Base-by-base conservation (phyloP, 1,140 invertebrate genomes). In the Magallana angulata region DNA sequence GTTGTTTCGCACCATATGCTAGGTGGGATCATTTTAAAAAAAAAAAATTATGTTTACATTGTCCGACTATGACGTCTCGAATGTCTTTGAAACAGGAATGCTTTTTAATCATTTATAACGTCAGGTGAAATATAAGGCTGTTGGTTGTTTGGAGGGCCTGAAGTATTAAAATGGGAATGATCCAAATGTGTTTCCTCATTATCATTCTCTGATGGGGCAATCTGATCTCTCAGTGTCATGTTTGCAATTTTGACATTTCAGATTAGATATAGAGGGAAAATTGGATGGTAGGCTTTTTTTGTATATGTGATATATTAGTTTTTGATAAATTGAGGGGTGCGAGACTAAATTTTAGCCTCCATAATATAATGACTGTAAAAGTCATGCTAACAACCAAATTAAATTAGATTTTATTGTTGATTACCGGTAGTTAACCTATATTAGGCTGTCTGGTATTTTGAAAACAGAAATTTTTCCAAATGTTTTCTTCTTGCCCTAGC, bases 71-170 rank as follows among this genome's bases (percentile, higher is more conserved):
- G 11, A 18, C 68, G 12, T 76, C 24, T 76, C 68, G 36, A 30
- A 76, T 76, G 24, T 76, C 68, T 76, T 18, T 76, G 24, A 76
- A 36, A 76, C 36, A 8, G 68, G 68, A 24, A 76, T 76, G 24
- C 68, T 24, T 76, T 76, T 76, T 76, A 76, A 76, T 76, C 68
- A 76, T 76, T 76, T 76, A 76, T 76, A 76, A 30, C 36, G 68
- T 36, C 68, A 76, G 68, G 68, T 76, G 68, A 76, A 76, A 76
- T 76, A 30, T 30, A 76, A 76, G 18, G 68, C 24, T 30, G 24
- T 36, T 11, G 68, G 68, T 76, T 30, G 68, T 76, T 76, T 76
- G 11, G 8, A 30, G 48, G 68, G 68, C 9, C 36, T 76, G 16
- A 76, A 48, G 36, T 48, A 48, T 48, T 30, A 76, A 76, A 76